Evolutionary conservation across 2,113 vertebrate genomes (phyloP), one percentile per base, ranked within the genome.

Genomic region (Empidonax traillii): DNA sequence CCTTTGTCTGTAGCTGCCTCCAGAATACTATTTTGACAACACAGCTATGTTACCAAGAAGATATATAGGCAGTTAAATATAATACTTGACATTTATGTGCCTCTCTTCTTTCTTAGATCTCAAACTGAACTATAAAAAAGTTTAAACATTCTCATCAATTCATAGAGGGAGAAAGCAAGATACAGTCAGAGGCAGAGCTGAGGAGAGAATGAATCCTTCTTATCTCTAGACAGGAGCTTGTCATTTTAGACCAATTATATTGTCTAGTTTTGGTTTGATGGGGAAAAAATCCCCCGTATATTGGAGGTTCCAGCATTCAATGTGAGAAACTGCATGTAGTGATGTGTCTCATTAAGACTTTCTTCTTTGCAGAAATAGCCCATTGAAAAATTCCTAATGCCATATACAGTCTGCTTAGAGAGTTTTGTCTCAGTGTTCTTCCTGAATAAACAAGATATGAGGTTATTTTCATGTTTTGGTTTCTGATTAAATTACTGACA

Each of bases 401-500:
- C 31, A 8, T 68, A 21, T 33, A 14, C 19, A 73, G 41, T 39
- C 23, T 87, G 5, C 55, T 79, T 66, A 56, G 41, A 85, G 30
- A 69, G 1, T 47, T 93, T 80, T 63, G 80, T 37, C 43, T 91
- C 41, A n/a, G 30, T 53, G 22, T 41, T 94, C 31, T 56, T 85
- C 47, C 53, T 61, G 67, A 85, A 91, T 73, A 93, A 94, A 83
- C 43, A 93, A 65, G 58, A 82, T 61, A 82, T 31, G 49, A 89
- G 9, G 9, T 77, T 80, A 86, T 91, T 93, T 85, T 91, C n/a
- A 12, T 80, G 37, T 81, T 71, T 91, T 46, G 5, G 7, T 56
- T 95, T 94, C 59, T 86, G 61, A 63, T 23, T 90, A 80, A 93
- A 94, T 61, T 94, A 47, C 63, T 47, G 41, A 63, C 67, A 79